A percentile compares a stretch with the other conserved stretches of the same genome.
These are phyloP conservation scores for Synanthedon andrenaeformis DNA, from an alignment of 2,888 invertebrate species.

Conservation along the genomic window DNA sequence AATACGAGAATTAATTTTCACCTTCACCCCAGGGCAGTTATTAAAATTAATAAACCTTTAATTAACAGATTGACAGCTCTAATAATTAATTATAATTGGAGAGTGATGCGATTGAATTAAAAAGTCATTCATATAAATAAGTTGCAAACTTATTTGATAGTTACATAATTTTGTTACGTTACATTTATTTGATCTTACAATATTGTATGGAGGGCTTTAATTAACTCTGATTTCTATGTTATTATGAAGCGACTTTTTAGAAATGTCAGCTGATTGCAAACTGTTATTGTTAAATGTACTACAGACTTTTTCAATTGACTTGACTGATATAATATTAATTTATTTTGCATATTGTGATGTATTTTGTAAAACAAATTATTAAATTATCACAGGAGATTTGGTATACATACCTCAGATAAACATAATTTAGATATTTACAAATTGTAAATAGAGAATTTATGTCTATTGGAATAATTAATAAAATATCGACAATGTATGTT, in stretches of 20 bases:
- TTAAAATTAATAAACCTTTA: slow-evolving; percentile 10
- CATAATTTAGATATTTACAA: too few species aligned
- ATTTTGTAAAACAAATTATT: too few species aligned
- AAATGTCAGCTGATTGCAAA: slow-evolving; percentile 6
- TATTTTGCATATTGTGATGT: too few species aligned
- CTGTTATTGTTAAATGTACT: neutral
- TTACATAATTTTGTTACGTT: slow-evolving; percentile 11
- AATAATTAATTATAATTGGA: slow-evolving; percentile 31
- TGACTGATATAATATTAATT: neutral
- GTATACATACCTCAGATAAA: too few species aligned
- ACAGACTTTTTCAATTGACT: neutral
- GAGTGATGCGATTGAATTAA: slow-evolving; percentile 14
- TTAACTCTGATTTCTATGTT: slow-evolving; percentile 4
- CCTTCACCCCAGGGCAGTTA: neutral
- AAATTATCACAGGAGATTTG: too few species aligned
- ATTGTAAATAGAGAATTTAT: too few species aligned
- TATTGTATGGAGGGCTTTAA: neutral
- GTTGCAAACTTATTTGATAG: slow-evolving; percentile 9
- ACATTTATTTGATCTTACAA: slow-evolving; percentile 4
- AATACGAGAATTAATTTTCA: neutral
- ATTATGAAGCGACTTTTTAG: slow-evolving; percentile 1
- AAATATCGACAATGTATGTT: too few species aligned
- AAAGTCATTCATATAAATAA: slow-evolving; percentile 10
- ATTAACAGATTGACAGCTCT: slow-evolving; percentile 40
- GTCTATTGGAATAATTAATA: too few species aligned